Evolutionary conservation across 2,888 invertebrate species (phyloP), one percentile per base, ranked within the genome.

Genomic region (Galerucella nymphaeae): DNA sequence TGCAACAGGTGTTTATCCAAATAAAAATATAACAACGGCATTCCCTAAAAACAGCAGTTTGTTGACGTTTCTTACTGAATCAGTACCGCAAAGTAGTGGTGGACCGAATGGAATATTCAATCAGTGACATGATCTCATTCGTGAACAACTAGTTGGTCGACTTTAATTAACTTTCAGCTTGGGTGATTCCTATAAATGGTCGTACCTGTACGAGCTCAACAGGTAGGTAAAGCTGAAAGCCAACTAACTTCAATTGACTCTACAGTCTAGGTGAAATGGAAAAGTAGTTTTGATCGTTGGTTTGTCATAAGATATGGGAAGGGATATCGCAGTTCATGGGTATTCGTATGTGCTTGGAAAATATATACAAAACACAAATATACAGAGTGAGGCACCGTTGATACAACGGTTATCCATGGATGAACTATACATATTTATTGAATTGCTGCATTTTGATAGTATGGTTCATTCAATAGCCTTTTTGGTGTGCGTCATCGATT

Each of bases 161-260:
- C 42, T 62, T 18, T 41, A 62, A 18, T 62, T 62, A 13, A 58
- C 38, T 57, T 66, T 53, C 57, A 62, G 63, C 55, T 66, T 45
- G 13, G 8, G 42, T 42, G 48, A 42, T 38, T 45, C 61, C 9
- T 13, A 30, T 30, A 30, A 61, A 61, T 42, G 42, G 42, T 62
- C 13, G 61, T 74, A 70, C 68, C 61, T 75, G 69, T 70, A 58
- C 61, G 67, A 62, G 50, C 57, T 71, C 68, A 75, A 77, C 77
- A 77, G 76, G 76, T 77, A 76, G 69, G 48, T 66, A 76, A 61
- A 71, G 59, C 63, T 66, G 55, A 68, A 65, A 70, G 59, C 72
- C 65, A 67, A 77, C 78, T 77, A 70, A 78, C 73, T 77, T 50
- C 57, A 50, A 64, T 71, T 76, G 76, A 77, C 76, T 76, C 65